phyloP scores from a whole-genome alignment of 2,888 invertebrate genomes.

The Conchocele bisecta region DNA sequence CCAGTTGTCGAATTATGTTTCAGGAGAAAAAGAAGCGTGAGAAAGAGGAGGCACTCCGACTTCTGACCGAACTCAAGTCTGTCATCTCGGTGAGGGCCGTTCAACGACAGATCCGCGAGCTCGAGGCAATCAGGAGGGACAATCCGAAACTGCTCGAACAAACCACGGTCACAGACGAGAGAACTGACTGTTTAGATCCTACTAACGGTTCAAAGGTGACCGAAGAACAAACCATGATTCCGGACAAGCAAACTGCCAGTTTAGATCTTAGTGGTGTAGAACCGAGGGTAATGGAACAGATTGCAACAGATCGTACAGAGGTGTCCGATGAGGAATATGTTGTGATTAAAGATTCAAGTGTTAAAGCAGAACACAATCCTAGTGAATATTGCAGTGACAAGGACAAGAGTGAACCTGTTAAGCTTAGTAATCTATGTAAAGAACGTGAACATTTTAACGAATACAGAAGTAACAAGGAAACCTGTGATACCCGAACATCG shows the following conservation, averaged over 20 bases:
- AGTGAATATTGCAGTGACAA: too few relatives aligned
- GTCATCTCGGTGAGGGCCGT: slow-evolving; percentile 76
- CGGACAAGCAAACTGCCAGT: neutral
- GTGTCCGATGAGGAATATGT: too few relatives aligned
- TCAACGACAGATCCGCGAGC: slow-evolving; percentile 67
- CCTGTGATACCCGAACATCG: too few relatives aligned
- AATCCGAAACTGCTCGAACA: slow-evolving; percentile 8
- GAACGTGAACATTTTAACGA: too few relatives aligned
- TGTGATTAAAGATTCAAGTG: too few relatives aligned
- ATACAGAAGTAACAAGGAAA: too few relatives aligned
- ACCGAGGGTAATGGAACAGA: neutral
- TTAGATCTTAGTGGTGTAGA: neutral
- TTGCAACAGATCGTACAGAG: neutral
- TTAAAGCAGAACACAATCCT: too few relatives aligned
- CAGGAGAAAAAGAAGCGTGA: slow-evolving; percentile 70
- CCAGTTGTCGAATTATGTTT: too few relatives aligned
- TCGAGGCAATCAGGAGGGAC: slow-evolving; percentile 56
- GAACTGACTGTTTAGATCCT: neutral
- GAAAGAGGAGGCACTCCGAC: slow-evolving; percentile 69
- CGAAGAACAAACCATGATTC: too few relatives aligned
- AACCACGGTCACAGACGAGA: neutral
- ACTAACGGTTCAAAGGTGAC: too few relatives aligned
- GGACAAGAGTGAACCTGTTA: too few relatives aligned
- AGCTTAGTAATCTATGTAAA: too few relatives aligned
- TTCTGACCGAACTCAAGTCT: slow-evolving; percentile 74